Percentiles rank a stretch among this genome's conserved stretches.
Conservation (phyloP, 2,888 invertebrate genomes). For the Diplazon laetatorius region DNA sequence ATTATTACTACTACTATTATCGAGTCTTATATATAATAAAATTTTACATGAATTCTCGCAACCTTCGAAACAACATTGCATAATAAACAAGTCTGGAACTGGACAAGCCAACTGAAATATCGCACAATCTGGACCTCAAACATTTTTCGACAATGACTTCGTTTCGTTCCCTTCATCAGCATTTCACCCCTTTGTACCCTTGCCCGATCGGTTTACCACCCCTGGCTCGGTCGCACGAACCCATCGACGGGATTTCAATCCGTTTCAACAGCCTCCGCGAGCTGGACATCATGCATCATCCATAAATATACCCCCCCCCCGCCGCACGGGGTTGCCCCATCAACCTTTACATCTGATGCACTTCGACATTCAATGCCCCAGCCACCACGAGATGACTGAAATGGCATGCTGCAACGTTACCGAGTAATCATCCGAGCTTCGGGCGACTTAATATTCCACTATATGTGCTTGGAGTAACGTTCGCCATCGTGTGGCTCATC, state of each 20-base stretch:
- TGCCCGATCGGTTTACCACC: background rate
- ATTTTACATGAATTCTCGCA: too few species aligned
- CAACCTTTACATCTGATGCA: constrained; percentile 80
- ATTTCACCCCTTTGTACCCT: constrained; percentile 1
- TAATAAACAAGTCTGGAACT: too few species aligned
- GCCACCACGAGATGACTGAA: background rate
- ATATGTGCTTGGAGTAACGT: background rate
- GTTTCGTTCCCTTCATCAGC: constrained; percentile 1
- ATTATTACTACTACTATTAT: too few species aligned
- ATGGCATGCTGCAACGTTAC: constrained; percentile 70
- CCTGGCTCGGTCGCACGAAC: constrained; percentile 1
- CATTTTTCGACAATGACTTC: background rate
- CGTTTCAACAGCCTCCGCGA: constrained; percentile 35
- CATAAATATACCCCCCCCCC: constrained; percentile 80
- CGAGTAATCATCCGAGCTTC: constrained; percentile 71
- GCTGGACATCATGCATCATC: constrained; percentile 59
- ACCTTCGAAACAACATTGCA: too few species aligned
- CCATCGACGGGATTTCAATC: constrained; percentile 27
- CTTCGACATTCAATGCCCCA: constrained; percentile 64
- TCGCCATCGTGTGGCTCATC: background rate
- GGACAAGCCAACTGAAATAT: too few species aligned
- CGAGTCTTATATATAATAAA: too few species aligned
- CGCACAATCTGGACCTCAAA: too few species aligned
- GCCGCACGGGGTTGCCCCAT: too few species aligned
- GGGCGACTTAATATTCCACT: constrained; percentile 13